A percentile compares a stretch with the other conserved stretches of the same genome.
These are phyloP conservation scores for Tethya wilhelma DNA, from an alignment of 37 sponge, comb jelly and placozoan genomes.

Conservation along the genomic window DNA sequence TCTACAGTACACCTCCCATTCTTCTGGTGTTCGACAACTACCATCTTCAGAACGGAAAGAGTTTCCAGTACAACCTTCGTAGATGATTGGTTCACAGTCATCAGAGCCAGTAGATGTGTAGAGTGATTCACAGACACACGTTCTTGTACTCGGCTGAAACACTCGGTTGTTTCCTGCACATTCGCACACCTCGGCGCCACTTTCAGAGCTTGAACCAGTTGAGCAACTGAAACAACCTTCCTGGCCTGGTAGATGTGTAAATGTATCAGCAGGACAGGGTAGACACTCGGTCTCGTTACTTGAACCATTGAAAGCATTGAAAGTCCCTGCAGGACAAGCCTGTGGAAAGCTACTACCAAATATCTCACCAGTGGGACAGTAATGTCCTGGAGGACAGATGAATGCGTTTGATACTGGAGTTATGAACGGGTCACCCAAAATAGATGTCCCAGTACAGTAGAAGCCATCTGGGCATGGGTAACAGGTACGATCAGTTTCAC, in stretches of 20 bases:
- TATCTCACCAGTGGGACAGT: neutral
- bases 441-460: neutral
- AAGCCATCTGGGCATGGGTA: neutral
- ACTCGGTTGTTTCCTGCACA: neutral
- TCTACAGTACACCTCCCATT: neutral
- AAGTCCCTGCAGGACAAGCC: neutral
- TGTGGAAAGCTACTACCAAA: neutral
- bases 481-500: neutral
- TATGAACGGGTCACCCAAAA: neutral
- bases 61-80: neutral
- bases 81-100: neutral
- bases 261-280: neutral
- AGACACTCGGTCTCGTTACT: neutral
- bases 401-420: neutral
- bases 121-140: neutral
- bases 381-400: constrained; percentile 5
- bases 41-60: neutral
- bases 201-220: neutral
- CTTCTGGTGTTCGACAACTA: neutral
- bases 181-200: neutral
- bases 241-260: neutral
- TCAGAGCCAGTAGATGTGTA: neutral
- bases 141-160: constrained; percentile 2
- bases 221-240: neutral
- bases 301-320: neutral